Evolutionary conservation across 2,113 vertebrate species (phyloP).

Genomic region (Geococcyx californianus): DNA sequence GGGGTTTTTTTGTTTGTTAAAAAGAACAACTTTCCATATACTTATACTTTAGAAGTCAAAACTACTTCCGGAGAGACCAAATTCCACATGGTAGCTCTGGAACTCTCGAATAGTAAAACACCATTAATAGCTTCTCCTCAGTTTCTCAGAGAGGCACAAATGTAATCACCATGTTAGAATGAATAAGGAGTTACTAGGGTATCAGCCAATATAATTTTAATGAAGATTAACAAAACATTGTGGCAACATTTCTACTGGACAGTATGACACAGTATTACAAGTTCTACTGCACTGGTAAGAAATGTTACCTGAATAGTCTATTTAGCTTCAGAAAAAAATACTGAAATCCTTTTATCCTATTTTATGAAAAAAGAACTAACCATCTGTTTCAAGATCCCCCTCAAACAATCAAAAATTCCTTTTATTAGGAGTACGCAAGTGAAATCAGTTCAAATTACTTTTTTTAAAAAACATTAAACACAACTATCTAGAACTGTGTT

Average conservation of each 20-base stretch:
- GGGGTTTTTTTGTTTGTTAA: not conserved
- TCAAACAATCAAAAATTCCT: not conserved
- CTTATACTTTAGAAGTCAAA: not conserved
- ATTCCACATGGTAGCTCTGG: not conserved
- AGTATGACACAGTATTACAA: not conserved
- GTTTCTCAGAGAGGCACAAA: not conserved
- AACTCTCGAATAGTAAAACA: not conserved
- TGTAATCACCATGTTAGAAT: not conserved
- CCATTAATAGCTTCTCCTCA: not conserved
- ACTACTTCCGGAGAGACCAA: not conserved
- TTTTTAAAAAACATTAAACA: too few relatives aligned
- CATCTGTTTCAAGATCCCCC: not conserved
- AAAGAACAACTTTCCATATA: not conserved
- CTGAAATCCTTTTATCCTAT: not conserved
- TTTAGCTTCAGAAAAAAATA: not conserved
- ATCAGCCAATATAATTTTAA: not conserved
- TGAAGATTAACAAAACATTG: not conserved
- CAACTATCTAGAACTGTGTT: too few relatives aligned
- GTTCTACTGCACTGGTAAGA: not conserved
- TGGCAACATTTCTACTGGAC: not conserved
- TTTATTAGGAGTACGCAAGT: not conserved
- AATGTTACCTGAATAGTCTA: not conserved
- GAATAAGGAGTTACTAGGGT: not conserved
- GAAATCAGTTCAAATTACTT: not conserved
- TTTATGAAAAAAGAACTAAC: not conserved